Percentiles rank a stretch among this genome's conserved stretches.
Evolutionary conservation across 1,140 invertebrate species (phyloP).

Genomic region (Drosophila nigromelanica): DNA sequence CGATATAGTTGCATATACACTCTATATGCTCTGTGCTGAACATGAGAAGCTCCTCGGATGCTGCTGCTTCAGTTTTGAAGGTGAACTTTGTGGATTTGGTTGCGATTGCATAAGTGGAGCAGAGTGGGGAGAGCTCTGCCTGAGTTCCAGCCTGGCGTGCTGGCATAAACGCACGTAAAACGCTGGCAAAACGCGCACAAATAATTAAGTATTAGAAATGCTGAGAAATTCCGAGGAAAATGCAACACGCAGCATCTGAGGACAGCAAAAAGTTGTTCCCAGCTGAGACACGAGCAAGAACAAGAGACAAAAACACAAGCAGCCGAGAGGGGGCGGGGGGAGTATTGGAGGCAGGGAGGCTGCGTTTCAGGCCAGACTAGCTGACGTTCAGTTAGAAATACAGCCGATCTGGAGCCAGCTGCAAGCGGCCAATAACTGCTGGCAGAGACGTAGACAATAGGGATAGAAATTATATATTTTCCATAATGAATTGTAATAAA

Average conservation of each 20-base stretch:
- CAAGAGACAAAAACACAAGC: background rate
- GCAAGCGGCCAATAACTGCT: slow-evolving; percentile 21
- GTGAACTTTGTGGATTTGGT: slow-evolving; percentile 59
- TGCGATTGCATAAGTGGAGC: slow-evolving; percentile 49
- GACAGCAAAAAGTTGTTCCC: slow-evolving; percentile 62
- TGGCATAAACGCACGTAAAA: slow-evolving; percentile 65
- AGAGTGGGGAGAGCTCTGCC: slow-evolving; percentile 8
- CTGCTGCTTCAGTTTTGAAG: slow-evolving; percentile 41
- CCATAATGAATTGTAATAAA: no score
- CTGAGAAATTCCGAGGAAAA: slow-evolving; percentile 74
- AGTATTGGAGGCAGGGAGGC: background rate
- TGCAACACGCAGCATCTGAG: slow-evolving; percentile 41
- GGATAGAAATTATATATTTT: background rate
- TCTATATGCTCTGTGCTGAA: background rate
- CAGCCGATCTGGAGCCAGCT: slow-evolving; percentile 68
- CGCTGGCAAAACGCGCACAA: slow-evolving; percentile 67
- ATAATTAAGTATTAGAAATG: slow-evolving; percentile 82
- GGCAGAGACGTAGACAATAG: slow-evolving; percentile 27
- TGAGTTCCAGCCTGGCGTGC: background rate
- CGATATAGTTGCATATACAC: slow-evolving; percentile 1
- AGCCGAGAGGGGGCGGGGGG: background rate
- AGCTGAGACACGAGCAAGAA: slow-evolving; percentile 41
- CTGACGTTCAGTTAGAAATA: slow-evolving; percentile 72
- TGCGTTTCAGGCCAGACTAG: slow-evolving; percentile 54
- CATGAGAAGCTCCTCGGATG: slow-evolving; percentile 1